Conservation (phyloP, 2,797 vertebrate species). For the Leontopithecus rosalia region DNA sequence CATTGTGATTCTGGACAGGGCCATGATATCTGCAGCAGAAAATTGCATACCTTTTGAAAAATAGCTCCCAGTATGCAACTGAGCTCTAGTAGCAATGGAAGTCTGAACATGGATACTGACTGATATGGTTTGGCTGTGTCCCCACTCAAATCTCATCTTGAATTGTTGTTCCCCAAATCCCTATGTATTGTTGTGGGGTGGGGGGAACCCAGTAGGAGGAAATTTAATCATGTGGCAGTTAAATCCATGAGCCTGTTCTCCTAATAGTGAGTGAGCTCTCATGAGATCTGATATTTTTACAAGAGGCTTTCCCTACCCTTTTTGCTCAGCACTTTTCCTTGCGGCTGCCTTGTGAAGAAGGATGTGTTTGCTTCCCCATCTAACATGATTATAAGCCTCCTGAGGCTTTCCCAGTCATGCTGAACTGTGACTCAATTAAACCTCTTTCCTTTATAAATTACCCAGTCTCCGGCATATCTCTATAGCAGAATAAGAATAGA, state of each 20-base stretch:
- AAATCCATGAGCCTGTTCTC: background rate
- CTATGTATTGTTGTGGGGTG: background rate
- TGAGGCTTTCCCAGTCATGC: background rate
- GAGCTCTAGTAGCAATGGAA: background rate
- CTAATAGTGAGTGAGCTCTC: background rate
- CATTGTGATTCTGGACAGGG: background rate
- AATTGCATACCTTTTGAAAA: background rate
- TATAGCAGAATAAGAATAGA: background rate
- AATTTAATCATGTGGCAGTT: background rate
- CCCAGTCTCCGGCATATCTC: background rate
- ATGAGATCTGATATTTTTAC: background rate
- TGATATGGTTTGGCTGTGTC: background rate
- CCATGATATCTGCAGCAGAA: background rate
- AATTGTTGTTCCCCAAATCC: background rate
- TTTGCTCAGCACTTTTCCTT: background rate
- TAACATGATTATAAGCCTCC: background rate
- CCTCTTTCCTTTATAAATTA: background rate
- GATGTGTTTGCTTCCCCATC: background rate
- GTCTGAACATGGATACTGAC: background rate
- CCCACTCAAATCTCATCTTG: background rate
- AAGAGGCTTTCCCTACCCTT: background rate
- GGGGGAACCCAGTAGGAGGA: background rate
- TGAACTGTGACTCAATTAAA: background rate
- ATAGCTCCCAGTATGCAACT: background rate
- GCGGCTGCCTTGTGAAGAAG: background rate